Conservation (phyloP, 1,140 invertebrate genomes). For the Drosophila ananassae region DNA sequence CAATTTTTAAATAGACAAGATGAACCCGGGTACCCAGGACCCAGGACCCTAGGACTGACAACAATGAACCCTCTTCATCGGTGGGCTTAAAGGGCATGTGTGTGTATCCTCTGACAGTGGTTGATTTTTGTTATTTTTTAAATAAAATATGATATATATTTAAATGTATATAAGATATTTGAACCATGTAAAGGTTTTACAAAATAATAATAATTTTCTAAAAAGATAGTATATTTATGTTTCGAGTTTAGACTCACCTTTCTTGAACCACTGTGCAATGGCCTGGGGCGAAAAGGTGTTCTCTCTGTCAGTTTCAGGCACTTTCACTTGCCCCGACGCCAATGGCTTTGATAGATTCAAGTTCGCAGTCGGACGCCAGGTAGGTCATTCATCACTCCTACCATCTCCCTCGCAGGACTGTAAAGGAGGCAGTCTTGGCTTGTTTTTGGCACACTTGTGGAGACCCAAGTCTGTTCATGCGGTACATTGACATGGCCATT, state of each 20-base stretch:
- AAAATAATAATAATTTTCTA: too few relatives aligned
- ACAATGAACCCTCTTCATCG: constrained; percentile 66
- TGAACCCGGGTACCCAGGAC: constrained; percentile 24
- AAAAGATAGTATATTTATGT: background rate
- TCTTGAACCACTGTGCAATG: constrained; percentile 15
- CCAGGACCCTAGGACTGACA: constrained; percentile 33
- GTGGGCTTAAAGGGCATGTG: constrained; percentile 12
- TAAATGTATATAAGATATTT: too few relatives aligned
- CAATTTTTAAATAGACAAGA: constrained; percentile 76
- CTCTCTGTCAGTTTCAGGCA: constrained; percentile 56
- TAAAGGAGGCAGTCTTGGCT: constrained; percentile 1
- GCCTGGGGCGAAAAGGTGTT: constrained; percentile 19
- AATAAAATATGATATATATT: background rate
- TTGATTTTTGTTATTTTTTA: background rate
- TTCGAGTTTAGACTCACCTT: background rate
- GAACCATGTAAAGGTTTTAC: too few relatives aligned
- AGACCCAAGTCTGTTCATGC: constrained; percentile 35
- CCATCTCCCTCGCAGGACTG: background rate
- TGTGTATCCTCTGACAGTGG: constrained; percentile 17
- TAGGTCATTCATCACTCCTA: constrained; percentile 38
- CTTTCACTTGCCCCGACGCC: constrained; percentile 39
- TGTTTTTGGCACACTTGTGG: constrained; percentile 27
- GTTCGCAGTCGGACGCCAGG: constrained; percentile 60
- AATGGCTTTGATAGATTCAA: constrained; percentile 65
- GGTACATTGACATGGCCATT: constrained; percentile 50